Base-by-base conservation (phyloP, 2,113 vertebrate genomes). In the Archocentrus centrarchus region DNA sequence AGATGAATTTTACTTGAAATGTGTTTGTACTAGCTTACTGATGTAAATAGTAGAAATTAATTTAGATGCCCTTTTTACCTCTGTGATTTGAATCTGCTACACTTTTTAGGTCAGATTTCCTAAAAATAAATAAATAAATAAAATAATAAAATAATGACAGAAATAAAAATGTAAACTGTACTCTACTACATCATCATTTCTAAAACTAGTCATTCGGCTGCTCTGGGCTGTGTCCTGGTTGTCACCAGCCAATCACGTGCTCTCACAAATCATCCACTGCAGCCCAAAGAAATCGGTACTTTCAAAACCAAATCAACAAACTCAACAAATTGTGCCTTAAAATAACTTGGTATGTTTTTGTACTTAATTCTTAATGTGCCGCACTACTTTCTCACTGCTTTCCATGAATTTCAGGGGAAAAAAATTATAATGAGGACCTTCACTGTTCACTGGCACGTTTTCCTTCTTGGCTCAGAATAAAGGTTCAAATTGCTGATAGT, bases 401-500 rank as follows among this genome's bases (percentile, higher is more conserved):
- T 70, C 0, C 22, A 0, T 50, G 15, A 50, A 50, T 50, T 50
- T 70, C 66, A 1, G 17, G 24, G 17, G 24, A 24, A 0, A 3
- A 32, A 70, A 53, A 70, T 20, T 35, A 35, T 50, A 50, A 30
- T 66, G 17, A 0, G 11, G 2, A 10, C 13, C 39, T 30, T 35
- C 22, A 30, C 32, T 35, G 32, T 35, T 24, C 10, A 57, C 3
- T 61, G 35, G 1, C 57, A 53, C 35, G 10, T 58, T 64, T 76
- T 30, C 44, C 32, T 70, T 70, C 66, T 27, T 70, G 66, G 44
- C 44, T 70, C 20, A 27, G 4, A 66, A 66, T 41, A 60, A 35
- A 82, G 44, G 6, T 57, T 50, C 14, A 58, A 27, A 64, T 27
- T 39, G 27, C 27, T 22, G 60, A 59, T 11, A 6, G 13, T 0